Conservation (phyloP, 2,888 invertebrate genomes). For the Abrostola triplasia region DNA sequence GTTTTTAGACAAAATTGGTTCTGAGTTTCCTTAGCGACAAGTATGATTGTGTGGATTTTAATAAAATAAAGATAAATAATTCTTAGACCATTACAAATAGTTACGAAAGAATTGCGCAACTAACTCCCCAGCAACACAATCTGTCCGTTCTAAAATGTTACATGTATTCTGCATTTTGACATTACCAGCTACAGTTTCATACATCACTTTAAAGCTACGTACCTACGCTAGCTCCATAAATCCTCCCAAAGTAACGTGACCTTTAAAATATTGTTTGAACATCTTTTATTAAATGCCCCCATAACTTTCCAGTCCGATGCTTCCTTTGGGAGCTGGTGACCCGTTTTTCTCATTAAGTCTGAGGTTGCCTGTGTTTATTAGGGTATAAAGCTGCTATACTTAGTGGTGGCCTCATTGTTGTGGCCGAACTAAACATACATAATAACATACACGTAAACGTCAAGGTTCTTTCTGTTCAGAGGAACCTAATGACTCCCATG, state of each 20-base stretch:
- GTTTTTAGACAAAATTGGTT: no score
- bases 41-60: no score
- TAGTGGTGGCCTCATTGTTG: conserved; percentile 11
- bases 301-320: conserved; percentile 43
- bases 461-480: conserved; percentile 28
- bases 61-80: no score
- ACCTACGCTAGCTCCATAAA: conserved; percentile 26
- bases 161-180: no score
- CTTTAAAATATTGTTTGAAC: conserved; percentile 40
- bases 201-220: conserved; percentile 15
- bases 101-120: no score
- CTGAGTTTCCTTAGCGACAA: no score
- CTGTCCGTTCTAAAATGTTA: no score
- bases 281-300: conserved; percentile 20
- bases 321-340: conserved; percentile 58
- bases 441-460: conserved; percentile 10
- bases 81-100: no score
- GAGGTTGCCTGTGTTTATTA: conserved; percentile 42
- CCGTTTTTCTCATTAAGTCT: conserved; percentile 57
- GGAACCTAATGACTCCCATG: conserved; percentile 26
- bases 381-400: conserved; percentile 29
- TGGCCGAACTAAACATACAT: conserved; percentile 11
- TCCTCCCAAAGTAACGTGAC: conserved; percentile 36
- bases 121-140: no score
- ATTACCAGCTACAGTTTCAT: no score